Percentiles rank a stretch among this genome's conserved stretches.
These are phyloP conservation scores for Tetrao urogallus DNA, from an alignment of 2,113 vertebrate species.

Conservation along the genomic window DNA sequence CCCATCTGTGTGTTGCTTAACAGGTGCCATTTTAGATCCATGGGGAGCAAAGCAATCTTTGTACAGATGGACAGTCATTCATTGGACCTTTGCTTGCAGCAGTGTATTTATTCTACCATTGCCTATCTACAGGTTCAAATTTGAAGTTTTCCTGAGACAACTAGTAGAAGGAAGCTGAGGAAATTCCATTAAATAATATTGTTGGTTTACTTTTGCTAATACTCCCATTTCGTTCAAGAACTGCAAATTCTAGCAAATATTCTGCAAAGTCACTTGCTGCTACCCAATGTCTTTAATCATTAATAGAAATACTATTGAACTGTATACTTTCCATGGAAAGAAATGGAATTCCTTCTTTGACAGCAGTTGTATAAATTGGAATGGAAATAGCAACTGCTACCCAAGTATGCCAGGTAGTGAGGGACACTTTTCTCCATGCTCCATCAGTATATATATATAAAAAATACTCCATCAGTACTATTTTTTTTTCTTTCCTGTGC, in stretches of 20 bases:
- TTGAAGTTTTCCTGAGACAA: conserved; percentile 46
- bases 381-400: background rate
- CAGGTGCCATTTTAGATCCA: conserved; percentile 72
- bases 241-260: background rate
- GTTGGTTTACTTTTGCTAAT: background rate
- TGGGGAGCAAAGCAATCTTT: conserved; percentile 63
- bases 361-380: background rate
- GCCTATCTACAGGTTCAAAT: conserved; percentile 20
- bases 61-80: conserved; percentile 68
- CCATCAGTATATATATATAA: no score
- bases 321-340: background rate
- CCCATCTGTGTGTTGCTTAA: conserved; percentile 72
- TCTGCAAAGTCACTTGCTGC: background rate
- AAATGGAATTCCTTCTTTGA: background rate
- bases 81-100: conserved; percentile 28
- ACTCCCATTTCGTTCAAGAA: background rate
- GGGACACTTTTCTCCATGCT: background rate
- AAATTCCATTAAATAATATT: conserved; percentile 22
- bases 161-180: conserved; percentile 7
- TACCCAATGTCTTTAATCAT: background rate
- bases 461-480: background rate
- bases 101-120: conserved; percentile 56
- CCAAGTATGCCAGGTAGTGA: background rate
- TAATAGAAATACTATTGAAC: background rate
- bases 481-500: background rate